These are phyloP conservation scores for Lepidurus arcticus DNA, from an alignment of 1,140 invertebrate species.

Conservation along the genomic window DNA sequence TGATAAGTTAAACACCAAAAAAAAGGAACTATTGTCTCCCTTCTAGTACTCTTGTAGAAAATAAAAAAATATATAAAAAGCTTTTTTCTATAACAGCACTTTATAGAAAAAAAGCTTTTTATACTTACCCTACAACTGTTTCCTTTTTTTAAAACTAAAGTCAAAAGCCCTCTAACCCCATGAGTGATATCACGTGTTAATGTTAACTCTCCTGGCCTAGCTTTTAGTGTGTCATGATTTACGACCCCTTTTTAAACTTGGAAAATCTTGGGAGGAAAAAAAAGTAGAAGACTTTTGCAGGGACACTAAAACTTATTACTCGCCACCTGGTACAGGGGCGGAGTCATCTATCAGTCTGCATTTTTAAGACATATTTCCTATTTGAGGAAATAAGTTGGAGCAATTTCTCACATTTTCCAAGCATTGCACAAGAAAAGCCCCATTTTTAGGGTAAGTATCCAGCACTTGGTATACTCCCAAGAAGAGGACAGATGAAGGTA, in stretches of 20 bases:
- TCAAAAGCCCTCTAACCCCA: background rate
- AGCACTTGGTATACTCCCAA: too few species aligned
- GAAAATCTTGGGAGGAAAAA: background rate
- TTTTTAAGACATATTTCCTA: background rate
- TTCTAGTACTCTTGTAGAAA: too few species aligned
- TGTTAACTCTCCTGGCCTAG: background rate
- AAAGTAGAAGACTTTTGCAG: background rate
- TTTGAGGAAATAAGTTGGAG: background rate
- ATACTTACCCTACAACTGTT: too few species aligned
- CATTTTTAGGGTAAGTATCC: background rate
- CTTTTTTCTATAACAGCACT: too few species aligned
- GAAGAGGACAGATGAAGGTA: background rate
- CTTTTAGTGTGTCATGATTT: constrained; percentile 19
- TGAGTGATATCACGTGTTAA: constrained; percentile 6
- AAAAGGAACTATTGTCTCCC: too few species aligned
- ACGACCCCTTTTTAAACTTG: background rate
- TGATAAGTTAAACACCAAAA: too few species aligned
- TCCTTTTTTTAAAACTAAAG: background rate
- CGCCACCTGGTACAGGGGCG: background rate
- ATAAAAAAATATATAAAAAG: too few species aligned
- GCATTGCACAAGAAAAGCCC: background rate
- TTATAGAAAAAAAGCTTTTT: too few species aligned
- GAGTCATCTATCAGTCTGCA: background rate
- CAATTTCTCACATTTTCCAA: constrained; percentile 1
- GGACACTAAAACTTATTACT: background rate